Conservation (phyloP, 1,140 invertebrate species). For the Solenopsis fugax region DNA sequence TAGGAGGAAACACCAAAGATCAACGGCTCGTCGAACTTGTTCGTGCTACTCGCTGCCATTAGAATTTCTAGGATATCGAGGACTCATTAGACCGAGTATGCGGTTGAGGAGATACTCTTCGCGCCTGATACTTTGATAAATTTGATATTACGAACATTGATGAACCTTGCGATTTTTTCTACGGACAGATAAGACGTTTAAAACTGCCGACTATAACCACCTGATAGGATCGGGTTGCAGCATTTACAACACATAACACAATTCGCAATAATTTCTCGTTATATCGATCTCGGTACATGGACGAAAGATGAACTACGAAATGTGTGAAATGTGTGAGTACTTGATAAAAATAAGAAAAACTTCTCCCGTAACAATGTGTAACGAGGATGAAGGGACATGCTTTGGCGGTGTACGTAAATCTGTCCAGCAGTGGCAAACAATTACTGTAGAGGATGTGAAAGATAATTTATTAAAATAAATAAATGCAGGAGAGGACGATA, state of each 20-base stretch:
- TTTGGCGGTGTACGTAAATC: constrained; percentile 3
- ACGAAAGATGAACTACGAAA: neutral
- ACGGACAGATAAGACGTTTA: constrained; percentile 31
- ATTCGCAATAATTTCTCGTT: constrained; percentile 4
- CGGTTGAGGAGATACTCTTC: neutral
- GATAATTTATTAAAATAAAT: constrained; percentile 29
- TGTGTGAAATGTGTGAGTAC: constrained; percentile 34
- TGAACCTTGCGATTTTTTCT: constrained; percentile 43
- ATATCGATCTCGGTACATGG: constrained; percentile 16
- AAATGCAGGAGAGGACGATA: neutral
- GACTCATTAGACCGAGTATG: neutral
- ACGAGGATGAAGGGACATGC: neutral
- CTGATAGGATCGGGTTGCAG: neutral
- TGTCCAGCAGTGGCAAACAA: neutral
- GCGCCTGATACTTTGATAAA: constrained; percentile 54
- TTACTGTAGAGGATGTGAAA: constrained; percentile 9
- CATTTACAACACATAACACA: neutral
- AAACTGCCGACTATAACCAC: neutral
- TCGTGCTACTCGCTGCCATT: constrained; percentile 52
- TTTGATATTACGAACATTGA: constrained; percentile 45
- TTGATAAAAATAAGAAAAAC: constrained; percentile 24
- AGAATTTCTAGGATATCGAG: neutral
- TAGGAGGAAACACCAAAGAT: constrained; percentile 7
- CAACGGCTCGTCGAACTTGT: constrained; percentile 21
- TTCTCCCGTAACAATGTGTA: neutral